phyloP scores from a whole-genome alignment of 2,797 vertebrate genomes.

The Rhincodon typus region DNA sequence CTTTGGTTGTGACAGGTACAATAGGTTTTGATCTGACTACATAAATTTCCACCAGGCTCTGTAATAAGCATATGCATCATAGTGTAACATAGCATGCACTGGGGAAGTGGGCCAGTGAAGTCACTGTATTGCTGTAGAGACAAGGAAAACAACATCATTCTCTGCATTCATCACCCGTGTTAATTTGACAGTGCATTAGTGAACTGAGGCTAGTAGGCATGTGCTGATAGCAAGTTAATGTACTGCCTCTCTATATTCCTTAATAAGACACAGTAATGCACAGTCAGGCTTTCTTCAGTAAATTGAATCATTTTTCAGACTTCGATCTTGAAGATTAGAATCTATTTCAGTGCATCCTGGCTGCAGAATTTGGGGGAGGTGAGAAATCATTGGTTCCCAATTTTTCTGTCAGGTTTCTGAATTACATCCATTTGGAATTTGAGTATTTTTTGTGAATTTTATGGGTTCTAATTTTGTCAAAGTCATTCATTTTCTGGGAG shows the following conservation, averaged over 20 bases:
- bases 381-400: not conserved
- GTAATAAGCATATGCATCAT: conserved; percentile 38
- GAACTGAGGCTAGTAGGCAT: not conserved
- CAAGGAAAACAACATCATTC: not conserved
- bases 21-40: conserved; percentile 39
- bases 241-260: not conserved
- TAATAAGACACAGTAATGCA: not conserved
- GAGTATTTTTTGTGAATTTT: not conserved
- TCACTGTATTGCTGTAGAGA: not conserved
- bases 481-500: not conserved
- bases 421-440: not conserved
- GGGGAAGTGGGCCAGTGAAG: not conserved
- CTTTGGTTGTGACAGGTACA: conserved; percentile 42
- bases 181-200: conserved; percentile 21
- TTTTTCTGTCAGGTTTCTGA: not conserved
- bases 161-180: not conserved
- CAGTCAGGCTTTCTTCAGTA: not conserved
- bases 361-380: not conserved
- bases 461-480: not conserved
- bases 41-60: conserved; percentile 34
- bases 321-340: not conserved
- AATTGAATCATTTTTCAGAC: not conserved
- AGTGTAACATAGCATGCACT: not conserved
- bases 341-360: not conserved
- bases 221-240: conserved; percentile 1